Evolutionary conservation across 2,113 vertebrate species (phyloP), one percentile per base, ranked within the genome.

Genomic region (Odontesthes bonariensis): DNA sequence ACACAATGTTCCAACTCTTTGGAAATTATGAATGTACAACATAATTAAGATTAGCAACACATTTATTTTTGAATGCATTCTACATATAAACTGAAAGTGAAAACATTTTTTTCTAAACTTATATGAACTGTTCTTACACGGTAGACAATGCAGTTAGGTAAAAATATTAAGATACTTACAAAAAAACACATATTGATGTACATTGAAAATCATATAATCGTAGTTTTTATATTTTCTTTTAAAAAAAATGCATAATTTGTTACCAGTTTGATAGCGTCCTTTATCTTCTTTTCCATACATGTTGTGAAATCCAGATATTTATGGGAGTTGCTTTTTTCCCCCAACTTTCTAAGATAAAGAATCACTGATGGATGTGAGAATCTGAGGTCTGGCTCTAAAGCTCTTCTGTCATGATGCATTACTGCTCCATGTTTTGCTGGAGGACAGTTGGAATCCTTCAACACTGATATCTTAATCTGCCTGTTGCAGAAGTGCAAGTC

Each of bases 321-420:
- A 79, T 69, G 56, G 85, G 79, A 91, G 53, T 64, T 92, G 86
- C 91, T 93, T 86, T 77, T 89, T 84, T 91, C 35, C 35, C 10
- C 73, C 62, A 17, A 40, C 75, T 49, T 49, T 2, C 49, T 19
- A 49, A 77, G 79, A 69, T 69, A 84, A 91, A 73, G 75, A 75
- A 81, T 89, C 87, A 85, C 33, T 90, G 88, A 91, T 62, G 84
- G 88, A 92, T 88, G 81, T 83, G 80, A 81, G 84, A 90, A 89
- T 32, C 79, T 58, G 71, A 87, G 72, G 80, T 73, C 79, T 22
- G 61, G 23, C 69, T 51, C 70, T 81, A 92, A 91, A 93, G 86
- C 93, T 86, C 67, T 52, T 76, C 90, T 94, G 92, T 94, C 92
- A 94, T 83, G 88, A 92, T 79, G 91, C 72, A 92, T 93, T 93